A percentile compares a stretch with the other conserved stretches of the same genome.
Evolutionary conservation across 2,113 vertebrate genomes (phyloP).

Genomic region (Sceloporus undulatus): DNA sequence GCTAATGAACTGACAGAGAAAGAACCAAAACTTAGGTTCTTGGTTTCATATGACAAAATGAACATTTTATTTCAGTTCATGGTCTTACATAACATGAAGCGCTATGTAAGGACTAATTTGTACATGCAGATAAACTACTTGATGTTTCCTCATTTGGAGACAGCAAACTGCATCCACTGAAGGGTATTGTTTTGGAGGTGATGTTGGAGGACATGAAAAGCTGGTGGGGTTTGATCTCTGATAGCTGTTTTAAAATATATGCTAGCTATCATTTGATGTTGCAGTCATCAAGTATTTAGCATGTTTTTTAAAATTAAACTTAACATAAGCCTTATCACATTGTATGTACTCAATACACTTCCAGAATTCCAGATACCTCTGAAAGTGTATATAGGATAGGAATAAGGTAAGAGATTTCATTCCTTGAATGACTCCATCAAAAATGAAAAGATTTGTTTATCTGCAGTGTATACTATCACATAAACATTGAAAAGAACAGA

Average conservation of each 20-base stretch:
- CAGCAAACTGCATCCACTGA: conserved; percentile 1
- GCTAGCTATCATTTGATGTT: conserved; percentile 4
- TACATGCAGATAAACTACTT: background rate
- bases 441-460: conserved; percentile 6
- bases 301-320: background rate
- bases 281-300: background rate
- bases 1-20: background rate
- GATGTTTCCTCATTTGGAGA: background rate
- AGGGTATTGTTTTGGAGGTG: background rate
- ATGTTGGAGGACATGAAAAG: background rate
- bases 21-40: background rate
- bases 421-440: background rate
- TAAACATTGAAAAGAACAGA: background rate
- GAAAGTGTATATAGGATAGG: background rate
- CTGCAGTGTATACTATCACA: background rate
- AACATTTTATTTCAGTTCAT: background rate
- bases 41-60: conserved; percentile 20
- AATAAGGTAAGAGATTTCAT: background rate
- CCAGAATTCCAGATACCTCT: conserved; percentile 41
- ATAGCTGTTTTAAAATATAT: background rate
- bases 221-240: background rate
- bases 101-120: background rate
- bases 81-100: background rate
- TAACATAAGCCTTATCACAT: background rate
- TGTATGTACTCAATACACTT: conserved; percentile 13